Conservation (phyloP, 2,888 invertebrate genomes). For the Imbricaverruca yamaguchii region DNA sequence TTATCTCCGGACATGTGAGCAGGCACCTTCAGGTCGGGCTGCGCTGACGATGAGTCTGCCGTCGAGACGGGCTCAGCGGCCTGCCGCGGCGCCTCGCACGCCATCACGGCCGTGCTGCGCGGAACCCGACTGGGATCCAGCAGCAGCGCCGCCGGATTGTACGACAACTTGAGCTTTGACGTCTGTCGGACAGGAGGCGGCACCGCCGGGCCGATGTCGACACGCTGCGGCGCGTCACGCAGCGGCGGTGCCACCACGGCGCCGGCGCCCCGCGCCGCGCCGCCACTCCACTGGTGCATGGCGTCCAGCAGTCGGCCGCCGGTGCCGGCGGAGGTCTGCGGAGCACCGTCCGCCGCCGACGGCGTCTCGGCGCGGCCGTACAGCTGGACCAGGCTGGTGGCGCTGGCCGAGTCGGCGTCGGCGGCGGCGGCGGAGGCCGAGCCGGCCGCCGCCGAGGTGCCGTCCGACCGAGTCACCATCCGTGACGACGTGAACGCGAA, state of each 20-base stretch:
- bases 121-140: background rate
- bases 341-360: background rate
- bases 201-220: background rate
- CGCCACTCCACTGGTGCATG: constrained; percentile 7
- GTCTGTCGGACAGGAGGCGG: background rate
- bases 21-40: too few relatives aligned
- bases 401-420: background rate
- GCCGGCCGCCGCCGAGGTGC: too few relatives aligned
- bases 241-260: too few relatives aligned
- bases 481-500: constrained; percentile 7
- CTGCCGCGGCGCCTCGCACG: background rate
- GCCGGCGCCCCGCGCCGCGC: too few relatives aligned
- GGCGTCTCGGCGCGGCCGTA: background rate
- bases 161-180: constrained; percentile 1
- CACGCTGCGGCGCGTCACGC: too few relatives aligned
- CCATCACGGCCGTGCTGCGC: background rate
- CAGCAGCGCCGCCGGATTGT: constrained; percentile 10
- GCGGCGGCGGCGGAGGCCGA: background rate
- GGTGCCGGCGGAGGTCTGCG: background rate
- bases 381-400: background rate
- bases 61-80: too few relatives aligned
- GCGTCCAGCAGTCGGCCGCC: background rate
- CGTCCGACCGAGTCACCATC: background rate
- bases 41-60: too few relatives aligned
- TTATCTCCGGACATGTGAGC: too few relatives aligned